These are phyloP conservation scores for Radopholus similis DNA, from an alignment of 1,140 invertebrate species.

Conservation along the genomic window DNA sequence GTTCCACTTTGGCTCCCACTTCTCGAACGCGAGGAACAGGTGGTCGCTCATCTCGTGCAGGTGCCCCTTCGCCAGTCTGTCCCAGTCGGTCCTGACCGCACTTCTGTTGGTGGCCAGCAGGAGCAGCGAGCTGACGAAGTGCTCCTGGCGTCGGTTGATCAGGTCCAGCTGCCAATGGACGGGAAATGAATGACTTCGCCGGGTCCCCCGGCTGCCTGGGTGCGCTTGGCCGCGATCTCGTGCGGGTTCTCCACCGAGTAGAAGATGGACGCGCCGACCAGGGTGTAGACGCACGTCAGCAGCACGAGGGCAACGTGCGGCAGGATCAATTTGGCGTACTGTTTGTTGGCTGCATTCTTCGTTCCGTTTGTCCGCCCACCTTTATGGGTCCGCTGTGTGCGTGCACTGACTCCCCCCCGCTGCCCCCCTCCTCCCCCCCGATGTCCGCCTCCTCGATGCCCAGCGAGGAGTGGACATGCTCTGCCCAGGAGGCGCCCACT, in stretches of 20 bases:
- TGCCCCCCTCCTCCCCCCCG: background rate
- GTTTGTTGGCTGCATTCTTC: slow-evolving; percentile 1
- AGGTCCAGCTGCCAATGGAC: slow-evolving; percentile 30
- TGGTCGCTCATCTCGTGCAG: slow-evolving; percentile 60
- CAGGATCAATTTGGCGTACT: slow-evolving; percentile 60
- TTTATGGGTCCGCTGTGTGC: background rate
- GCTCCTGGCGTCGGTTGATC: slow-evolving; percentile 48
- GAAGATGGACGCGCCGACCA: slow-evolving; percentile 56
- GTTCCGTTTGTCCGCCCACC: background rate
- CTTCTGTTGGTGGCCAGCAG: slow-evolving; percentile 44
- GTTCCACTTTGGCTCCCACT: too few relatives aligned
- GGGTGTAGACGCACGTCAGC: slow-evolving; percentile 54
- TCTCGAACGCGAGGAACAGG: slow-evolving; percentile 57
- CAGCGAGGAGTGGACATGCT: background rate
- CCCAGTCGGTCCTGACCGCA: slow-evolving; percentile 28
- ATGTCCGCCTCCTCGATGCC: background rate
- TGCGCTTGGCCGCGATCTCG: slow-evolving; percentile 47
- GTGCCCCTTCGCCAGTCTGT: slow-evolving; percentile 42
- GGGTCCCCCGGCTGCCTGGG: slow-evolving; percentile 34
- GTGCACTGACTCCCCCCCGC: background rate
- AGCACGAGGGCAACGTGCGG: slow-evolving; percentile 58
- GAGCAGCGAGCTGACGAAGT: slow-evolving; percentile 48
- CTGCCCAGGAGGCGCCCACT: background rate
- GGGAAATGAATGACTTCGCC: background rate
- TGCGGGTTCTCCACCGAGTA: slow-evolving; percentile 54